Evolutionary conservation across 2,888 invertebrate genomes (phyloP).

Genomic region (Nemotelus nigrinus): DNA sequence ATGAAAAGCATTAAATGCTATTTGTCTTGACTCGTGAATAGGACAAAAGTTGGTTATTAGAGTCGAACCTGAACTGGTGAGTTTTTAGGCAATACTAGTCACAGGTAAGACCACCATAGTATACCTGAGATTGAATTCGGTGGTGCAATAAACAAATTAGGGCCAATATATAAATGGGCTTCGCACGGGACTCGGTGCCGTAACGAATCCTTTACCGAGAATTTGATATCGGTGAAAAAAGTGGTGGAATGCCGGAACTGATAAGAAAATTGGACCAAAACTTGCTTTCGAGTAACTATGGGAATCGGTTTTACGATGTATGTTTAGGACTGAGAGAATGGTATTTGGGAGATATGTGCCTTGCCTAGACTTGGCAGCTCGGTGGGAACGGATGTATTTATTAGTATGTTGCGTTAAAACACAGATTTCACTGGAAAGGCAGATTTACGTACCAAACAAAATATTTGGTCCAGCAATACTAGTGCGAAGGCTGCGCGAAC

Average conservation of each 20-base stretch:
- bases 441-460: too few species aligned
- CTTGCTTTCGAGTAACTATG: neutral
- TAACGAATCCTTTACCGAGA: neutral
- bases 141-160: slow-evolving; percentile 1
- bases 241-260: slow-evolving; percentile 1
- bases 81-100: too few species aligned
- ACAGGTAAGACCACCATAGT: too few species aligned
- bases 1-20: too few species aligned
- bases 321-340: neutral
- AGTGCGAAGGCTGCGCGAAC: too few species aligned
- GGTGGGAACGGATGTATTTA: neutral
- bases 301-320: neutral
- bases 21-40: too few species aligned
- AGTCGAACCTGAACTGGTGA: too few species aligned
- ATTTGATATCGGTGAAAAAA: neutral
- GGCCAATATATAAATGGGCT: neutral
- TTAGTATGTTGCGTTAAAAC: neutral
- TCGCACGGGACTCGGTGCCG: neutral
- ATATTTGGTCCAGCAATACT: too few species aligned
- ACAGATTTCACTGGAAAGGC: too few species aligned
- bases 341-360: neutral
- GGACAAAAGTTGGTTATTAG: too few species aligned
- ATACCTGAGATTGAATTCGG: neutral
- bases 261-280: slow-evolving; percentile 1
- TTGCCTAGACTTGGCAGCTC: neutral